phyloP scores from a whole-genome alignment of 2,888 invertebrate genomes.

The Callyntrura guangdongensis region DNA sequence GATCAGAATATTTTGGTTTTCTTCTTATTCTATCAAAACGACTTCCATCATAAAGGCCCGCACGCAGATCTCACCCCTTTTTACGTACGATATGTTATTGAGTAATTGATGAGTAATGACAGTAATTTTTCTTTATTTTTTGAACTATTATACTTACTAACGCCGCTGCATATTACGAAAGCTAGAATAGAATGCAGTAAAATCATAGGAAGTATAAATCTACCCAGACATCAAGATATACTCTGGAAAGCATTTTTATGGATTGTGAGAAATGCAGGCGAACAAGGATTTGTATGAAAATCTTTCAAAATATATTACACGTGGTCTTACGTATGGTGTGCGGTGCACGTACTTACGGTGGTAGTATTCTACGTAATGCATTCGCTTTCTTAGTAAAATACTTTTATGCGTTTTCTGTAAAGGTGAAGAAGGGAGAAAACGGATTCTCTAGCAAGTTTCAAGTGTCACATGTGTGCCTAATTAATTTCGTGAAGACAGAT shows the following conservation, averaged over 20 bases:
- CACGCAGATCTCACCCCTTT: conserved; percentile 56
- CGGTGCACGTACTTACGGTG: not conserved
- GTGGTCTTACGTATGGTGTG: not conserved
- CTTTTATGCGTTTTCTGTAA: not conserved
- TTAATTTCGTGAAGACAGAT: conserved; percentile 83
- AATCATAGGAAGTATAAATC: no score
- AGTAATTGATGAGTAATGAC: conserved; percentile 82
- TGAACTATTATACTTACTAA: no score
- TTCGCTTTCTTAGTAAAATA: not conserved
- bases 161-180: no score
- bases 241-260: no score
- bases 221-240: no score
- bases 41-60: conserved; percentile 48
- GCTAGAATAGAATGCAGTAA: no score
- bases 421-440: conserved; percentile 28
- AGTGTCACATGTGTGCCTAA: conserved; percentile 82
- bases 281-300: no score
- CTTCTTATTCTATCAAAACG: not conserved
- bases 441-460: conserved; percentile 37
- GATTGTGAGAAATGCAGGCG: no score
- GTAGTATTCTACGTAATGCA: no score
- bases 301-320: no score
- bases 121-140: conserved; percentile 70
- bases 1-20: not conserved
- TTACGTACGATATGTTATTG: conserved; percentile 68